Evolutionary conservation across 2,797 vertebrate genomes (phyloP), one percentile per base, ranked within the genome.

Genomic region (Gymnothorax reevesii): DNA sequence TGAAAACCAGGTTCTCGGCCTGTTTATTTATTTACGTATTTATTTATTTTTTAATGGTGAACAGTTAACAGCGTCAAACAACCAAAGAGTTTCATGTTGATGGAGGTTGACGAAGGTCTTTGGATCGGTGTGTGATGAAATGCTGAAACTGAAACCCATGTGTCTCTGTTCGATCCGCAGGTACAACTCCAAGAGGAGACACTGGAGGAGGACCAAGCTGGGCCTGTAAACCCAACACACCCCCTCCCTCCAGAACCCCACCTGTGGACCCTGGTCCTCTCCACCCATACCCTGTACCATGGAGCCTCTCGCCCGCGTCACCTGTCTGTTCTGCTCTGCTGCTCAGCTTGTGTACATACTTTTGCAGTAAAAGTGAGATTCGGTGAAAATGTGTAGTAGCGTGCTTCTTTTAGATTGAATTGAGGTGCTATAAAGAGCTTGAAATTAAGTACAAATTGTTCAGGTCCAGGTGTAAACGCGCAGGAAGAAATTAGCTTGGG

Each of bases 191-290:
- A 77, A 77, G 73, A 77, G 98, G 93, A 97, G 98, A 93, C 98
- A 99, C 95, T 97, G 97, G 97, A 97, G 97, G 94, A 98, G 97
- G 94, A 97, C 97, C 89, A 96, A 98, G 92, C 94, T 97, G 25
- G 97, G 96, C 93, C 92, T 97, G 96, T 98, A 96, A 97, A 57
- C 82, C 83, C 33, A 42, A 42, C 2, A 42, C 33, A 42, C 2
- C 33, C 33, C 33, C 33, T 42, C 0, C 88, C 88, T 82, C 83
- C 87, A 71, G 86, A 88, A 52, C 87, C 66, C 87, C 59, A 83
- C 83, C 84, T 86, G 82, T 66, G 13, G 17, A 85, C 87, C 85
- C 88, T 89, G 90, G 88, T 89, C 89, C 87, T 88, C 90, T 89
- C 88, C 73, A 82, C 89, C 90, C 52, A 33, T n/a, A 4, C 20